Evolutionary conservation across 2,113 vertebrate genomes (phyloP).

Genomic region (Sebastes fasciatus): DNA sequence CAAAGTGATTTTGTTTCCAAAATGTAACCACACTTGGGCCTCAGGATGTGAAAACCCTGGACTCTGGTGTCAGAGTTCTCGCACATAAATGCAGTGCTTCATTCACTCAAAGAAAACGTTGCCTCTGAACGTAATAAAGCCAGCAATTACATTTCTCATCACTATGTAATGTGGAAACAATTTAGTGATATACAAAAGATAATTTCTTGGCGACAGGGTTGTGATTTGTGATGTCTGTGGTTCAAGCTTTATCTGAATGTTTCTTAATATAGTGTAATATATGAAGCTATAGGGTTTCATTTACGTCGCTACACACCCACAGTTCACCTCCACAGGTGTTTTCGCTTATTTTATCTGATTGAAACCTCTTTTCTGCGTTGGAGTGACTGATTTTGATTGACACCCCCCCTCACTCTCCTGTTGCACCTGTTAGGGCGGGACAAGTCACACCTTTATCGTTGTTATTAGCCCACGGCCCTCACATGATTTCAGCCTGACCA

Average conservation of each 20-base stretch:
- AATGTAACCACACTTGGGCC: not conserved
- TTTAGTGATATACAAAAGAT: not conserved
- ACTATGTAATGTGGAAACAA: not conserved
- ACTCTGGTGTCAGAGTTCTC: not conserved
- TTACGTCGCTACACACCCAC: not conserved
- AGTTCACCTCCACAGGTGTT: constrained; percentile 9
- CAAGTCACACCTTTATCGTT: not conserved
- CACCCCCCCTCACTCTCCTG: not conserved
- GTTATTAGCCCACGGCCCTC: not conserved
- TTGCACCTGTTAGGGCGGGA: constrained; percentile 20
- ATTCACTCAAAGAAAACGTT: not conserved
- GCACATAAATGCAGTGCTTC: not conserved
- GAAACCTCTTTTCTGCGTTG: not conserved
- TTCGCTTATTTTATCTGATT: not conserved
- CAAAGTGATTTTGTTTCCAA: not conserved
- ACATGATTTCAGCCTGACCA: not conserved
- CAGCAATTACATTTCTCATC: not conserved
- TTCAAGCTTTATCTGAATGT: not conserved
- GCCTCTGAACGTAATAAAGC: not conserved
- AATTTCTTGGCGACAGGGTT: not conserved
- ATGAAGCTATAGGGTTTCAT: not conserved
- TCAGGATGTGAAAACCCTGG: not conserved
- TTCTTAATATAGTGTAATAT: not conserved
- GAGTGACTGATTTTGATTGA: constrained; percentile 7
- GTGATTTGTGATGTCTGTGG: not conserved